Base-by-base conservation (phyloP, 2,888 invertebrate genomes). In the Ichneumoninae sp. region DNA sequence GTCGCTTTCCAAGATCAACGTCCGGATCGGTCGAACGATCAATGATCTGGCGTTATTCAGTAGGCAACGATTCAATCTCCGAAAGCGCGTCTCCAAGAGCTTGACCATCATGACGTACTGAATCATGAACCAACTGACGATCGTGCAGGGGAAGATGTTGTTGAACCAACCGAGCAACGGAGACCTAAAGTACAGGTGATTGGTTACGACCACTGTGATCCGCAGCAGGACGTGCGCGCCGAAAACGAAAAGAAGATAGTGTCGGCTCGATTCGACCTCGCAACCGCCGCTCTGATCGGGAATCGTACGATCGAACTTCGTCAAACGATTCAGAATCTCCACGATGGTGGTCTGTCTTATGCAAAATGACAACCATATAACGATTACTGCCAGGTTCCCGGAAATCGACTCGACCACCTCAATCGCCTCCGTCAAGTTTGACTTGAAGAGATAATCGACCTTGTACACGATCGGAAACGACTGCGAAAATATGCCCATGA, bases 31-130 rank as follows among this genome's bases (percentile, higher is more conserved):
- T 13, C 4, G 36, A 60, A 26, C 1, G 19, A 13, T 36, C 13
- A 33, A 19, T 4, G 30, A 19, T 30, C 50, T n/a, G 1, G 6
- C 22, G 63, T 36, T 47, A 44, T n/a, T 60, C 26, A 60, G 36
- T 22, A 86, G 40, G 0, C 26, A 36, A 0, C n/a, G 60, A 70
- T 89, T 89, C 10, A 88, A 36, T 0, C 80, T 70, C 0, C 5
- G 54, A 6, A 86, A 88, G 6, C 71, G 26, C 7, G 30, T 54
- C 6, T 69, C 70, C 1, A 84, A 69, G 4, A 88, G 13, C 16
- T 68, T 73, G 1, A 87, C 50, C 1, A 81, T 65, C 0, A 83
- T 6, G 40, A 71, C 81, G 69, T 89, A 89, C 54, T 88, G 88
- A 16, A 88, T 60, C 16, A 83, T n/a, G 26, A 83, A 13, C 66